Evolutionary conservation across 2,113 vertebrate species (phyloP), one percentile per base, ranked within the genome.

Genomic region (Aix galericulata): DNA sequence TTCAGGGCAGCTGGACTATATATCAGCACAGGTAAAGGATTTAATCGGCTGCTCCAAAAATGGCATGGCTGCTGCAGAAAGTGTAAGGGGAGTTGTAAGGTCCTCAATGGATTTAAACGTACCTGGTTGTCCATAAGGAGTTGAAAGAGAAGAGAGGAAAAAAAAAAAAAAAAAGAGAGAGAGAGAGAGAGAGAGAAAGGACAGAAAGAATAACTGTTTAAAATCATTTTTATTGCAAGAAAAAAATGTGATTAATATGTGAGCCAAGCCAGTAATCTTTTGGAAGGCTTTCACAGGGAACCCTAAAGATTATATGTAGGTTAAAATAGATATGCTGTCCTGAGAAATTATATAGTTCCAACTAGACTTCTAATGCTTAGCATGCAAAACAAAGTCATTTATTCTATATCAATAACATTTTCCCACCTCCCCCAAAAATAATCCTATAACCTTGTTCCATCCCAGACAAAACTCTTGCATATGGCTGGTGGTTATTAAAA

Each of bases 21-120:
- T 82, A 84, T 94, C 88, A 79, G 59, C 17, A 75, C 48, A 90
- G 40, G 55, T 86, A 81, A 87, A 84, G 23, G 26, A 89, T 79
- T 88, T 78, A 52, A 46, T 85, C 67, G 80, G 38, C 42, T 82
- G 38, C 71, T 82, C 69, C 38, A 74, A 50, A 91, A 94, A 55
- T 17, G 2, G 50, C 36, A 34, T 27, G 32, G 20, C 63, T 86
- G 58, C 48, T 86, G 50, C 62, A 76, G 74, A 84, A 63, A 8
- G 8, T 56, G 7, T 64, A 42, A 86, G 17, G 6, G 42, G n/a
- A 59, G 3, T 58, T 86, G 38, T 63, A 60, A 79, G 29, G 9
- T 53, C 56, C 20, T 89, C 53, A 94, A 68, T 16, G 40, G 27
- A 63, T 75, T 91, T 93, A 88, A 79, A 82, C 7, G 86, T 88